A percentile compares a stretch with the other conserved stretches of the same genome.
Evolutionary conservation across 2,797 vertebrate species (phyloP).

Genomic region (Salmo trutta): DNA sequence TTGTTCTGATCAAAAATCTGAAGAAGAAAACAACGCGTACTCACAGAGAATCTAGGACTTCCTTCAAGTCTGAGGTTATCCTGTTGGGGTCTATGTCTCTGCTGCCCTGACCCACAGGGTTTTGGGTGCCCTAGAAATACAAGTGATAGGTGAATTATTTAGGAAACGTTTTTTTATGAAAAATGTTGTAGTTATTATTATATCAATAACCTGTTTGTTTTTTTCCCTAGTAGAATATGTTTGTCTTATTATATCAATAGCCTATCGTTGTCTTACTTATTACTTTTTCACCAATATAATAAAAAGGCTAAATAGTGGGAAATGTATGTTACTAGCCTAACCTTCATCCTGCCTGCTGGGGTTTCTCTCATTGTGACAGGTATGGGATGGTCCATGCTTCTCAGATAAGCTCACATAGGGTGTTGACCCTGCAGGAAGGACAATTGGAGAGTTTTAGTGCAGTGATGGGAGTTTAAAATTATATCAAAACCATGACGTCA

Average conservation of each 20-base stretch:
- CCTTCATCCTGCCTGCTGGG: background rate
- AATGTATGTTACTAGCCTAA: background rate
- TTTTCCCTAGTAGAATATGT: too few species aligned
- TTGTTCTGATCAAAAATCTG: background rate
- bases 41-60: slow-evolving; percentile 1
- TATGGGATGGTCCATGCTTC: background rate
- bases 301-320: background rate
- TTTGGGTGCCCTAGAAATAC: background rate
- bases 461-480: background rate
- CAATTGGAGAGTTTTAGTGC: background rate
- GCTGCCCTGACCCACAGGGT: background rate
- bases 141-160: background rate
- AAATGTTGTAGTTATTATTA: too few species aligned
- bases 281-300: background rate
- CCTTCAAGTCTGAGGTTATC: background rate
- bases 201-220: too few species aligned
- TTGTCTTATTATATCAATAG: too few species aligned
- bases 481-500: background rate
- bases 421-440: background rate
- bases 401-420: background rate
- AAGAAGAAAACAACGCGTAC: background rate
- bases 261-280: background rate
- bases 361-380: background rate
- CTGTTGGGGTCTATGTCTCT: background rate
- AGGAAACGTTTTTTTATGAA: too few species aligned